Evolutionary conservation across 1,140 invertebrate species (phyloP), one percentile per base, ranked within the genome.

Genomic region (Oryctes rhinoceros): DNA sequence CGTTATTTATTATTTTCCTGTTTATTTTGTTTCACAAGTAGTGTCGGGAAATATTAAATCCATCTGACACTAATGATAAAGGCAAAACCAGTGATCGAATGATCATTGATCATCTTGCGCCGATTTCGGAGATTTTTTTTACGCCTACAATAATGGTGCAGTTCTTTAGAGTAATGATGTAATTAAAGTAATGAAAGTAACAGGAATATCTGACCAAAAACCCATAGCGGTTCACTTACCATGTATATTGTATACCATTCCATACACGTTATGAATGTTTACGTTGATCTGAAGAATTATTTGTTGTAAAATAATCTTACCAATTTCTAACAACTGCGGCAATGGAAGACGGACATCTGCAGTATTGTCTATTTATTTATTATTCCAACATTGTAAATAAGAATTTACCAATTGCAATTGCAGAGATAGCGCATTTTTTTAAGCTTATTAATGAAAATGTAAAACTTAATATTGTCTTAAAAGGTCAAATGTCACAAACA

Each of bases 121-220:
- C 53, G 53, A 59, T 18, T 59, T 59, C 53, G 7, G n/a, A 20
- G n/a, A 59, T 59, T 59, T 59, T n/a, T 53, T 59, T 59, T 59
- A 59, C 53, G n/a, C 15, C n/a, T 6, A 59, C 15, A 71, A 24
- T 37, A 13, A 71, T 37, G 65, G 65, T 71, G 65, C 65, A 10
- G 65, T 71, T 71, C 65, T 71, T 71, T 71, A 71, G 20, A 71
- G 15, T 71, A 37, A 20, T 71, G 11, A 71, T 71, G n/a, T 71
- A 71, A 71, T 24, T 71, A 35, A 71, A 71, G 13, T 35, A 71
- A 71, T 71, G n/a, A 71, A 71, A 30, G 11, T 67, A 67, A 71
- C 65, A 7, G 35, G 30, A 71, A 35, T 71, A 71, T 35, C 35
- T 71, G 65, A 71, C 65, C 65, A 71, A 71, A 71, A 71, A 30